Evolutionary conservation across 2,888 invertebrate species (phyloP), one percentile per base, ranked within the genome.

Genomic region (Brachycybe producta): DNA sequence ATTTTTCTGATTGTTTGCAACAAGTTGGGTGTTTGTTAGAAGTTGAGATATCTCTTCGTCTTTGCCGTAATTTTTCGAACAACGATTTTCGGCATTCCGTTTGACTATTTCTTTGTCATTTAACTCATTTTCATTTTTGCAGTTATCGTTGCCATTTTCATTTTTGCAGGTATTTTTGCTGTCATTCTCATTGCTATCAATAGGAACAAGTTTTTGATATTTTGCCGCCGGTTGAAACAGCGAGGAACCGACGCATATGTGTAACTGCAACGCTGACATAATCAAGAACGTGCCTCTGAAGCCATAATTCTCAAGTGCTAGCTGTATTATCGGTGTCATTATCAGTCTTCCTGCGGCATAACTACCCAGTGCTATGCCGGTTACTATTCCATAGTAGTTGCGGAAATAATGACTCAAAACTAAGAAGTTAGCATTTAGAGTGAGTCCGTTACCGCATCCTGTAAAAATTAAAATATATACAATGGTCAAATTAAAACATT

Each of bases 291-390:
- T 80, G 13, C 82, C 82, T 61, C 80, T 79, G 44, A 82, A 58
- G 23, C 58, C 59, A 40, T 59, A 58, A n/a, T 42, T 47, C 2
- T 49, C 51, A 15, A 59, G 48, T 5, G 60, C 54, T 28, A 46
- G 47, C 40, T 61, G 57, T 19, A 58, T 52, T 11, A 61, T 51
- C 7, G 57, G 57, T 3, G 61, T 60, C 21, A 61, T 30, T 21
- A 59, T 42, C 35, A 61, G 78, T 63, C 82, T 81, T 2, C 83
- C 83, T 24, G 81, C 66, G 53, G 82, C 81, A 55, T 82, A 80
- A 50, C 82, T 82, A 26, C 80, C 80, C 68, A 82, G 75, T 0
- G 82, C 77, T 27, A 82, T 69, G 2, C 82, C 82, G 47, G 82
- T 80, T 13, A 82, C 82, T 34, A 77, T 73, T 53, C 79, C 78